phyloP scores from a whole-genome alignment of 1,140 invertebrate species.

The Triops longicaudatus region DNA sequence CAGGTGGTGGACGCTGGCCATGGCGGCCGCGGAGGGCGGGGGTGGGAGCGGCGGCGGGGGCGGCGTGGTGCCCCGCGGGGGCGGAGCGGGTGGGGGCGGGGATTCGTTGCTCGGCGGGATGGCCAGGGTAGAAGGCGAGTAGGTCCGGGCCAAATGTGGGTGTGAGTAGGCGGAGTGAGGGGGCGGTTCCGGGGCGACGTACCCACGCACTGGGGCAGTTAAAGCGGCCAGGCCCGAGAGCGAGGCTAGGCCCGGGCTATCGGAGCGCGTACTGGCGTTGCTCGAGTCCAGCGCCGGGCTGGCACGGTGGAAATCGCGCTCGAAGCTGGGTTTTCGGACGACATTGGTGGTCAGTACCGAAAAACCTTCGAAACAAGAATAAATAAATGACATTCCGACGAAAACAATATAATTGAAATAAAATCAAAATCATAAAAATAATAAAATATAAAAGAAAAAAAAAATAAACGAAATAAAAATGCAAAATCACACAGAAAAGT shows the following conservation, averaged over 20 bases:
- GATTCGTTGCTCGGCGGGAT: conserved; percentile 41
- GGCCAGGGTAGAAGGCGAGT: conserved; percentile 2
- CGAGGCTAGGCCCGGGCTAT: conserved; percentile 56
- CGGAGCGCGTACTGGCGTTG: conserved; percentile 75
- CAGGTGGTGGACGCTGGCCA: conserved; percentile 65
- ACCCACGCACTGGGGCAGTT: conserved; percentile 22
- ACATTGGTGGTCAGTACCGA: conserved; percentile 60
- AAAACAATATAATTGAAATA: too few relatives aligned
- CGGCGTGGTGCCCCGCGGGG: conserved; percentile 35
- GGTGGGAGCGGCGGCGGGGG: conserved; percentile 30
- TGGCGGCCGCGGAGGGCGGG: conserved; percentile 36
- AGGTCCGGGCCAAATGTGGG: background rate
- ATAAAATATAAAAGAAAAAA: background rate
- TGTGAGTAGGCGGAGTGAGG: conserved; percentile 22
- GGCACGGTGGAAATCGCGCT: conserved; percentile 66
- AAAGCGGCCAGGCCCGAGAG: conserved; percentile 31
- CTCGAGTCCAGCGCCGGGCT: conserved; percentile 73
- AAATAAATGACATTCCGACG: too few relatives aligned
- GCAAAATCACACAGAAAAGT: too few relatives aligned
- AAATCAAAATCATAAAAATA: conserved; percentile 20
- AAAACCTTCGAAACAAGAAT: conserved; percentile 35
- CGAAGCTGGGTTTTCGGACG: conserved; percentile 75
- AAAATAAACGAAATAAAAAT: too few relatives aligned
- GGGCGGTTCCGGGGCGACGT: conserved; percentile 28
- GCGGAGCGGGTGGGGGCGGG: conserved; percentile 62